Conservation (phyloP, 2,888 invertebrate genomes). For the Zaprionus lineosus region DNA sequence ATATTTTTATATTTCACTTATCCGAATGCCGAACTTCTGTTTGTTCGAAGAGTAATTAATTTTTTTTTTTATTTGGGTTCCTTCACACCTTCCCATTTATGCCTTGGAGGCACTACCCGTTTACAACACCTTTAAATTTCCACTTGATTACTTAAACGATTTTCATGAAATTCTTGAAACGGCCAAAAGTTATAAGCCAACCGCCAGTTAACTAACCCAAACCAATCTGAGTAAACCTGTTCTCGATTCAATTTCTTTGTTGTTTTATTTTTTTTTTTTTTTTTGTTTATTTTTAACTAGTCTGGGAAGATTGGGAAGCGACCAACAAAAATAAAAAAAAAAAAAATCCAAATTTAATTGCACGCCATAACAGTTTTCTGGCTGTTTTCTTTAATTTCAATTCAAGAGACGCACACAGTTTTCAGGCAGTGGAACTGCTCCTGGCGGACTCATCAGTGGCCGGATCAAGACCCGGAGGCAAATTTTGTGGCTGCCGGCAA, state of each 20-base stretch:
- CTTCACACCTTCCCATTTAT: too few relatives aligned
- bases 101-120: too few relatives aligned
- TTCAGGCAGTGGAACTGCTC: slow-evolving; percentile 10
- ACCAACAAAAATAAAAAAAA: neutral
- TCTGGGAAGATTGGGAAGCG: slow-evolving; percentile 12
- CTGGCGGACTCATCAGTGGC: slow-evolving; percentile 31
- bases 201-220: neutral
- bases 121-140: too few relatives aligned
- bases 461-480: slow-evolving; percentile 8
- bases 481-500: slow-evolving; percentile 34
- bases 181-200: too few relatives aligned
- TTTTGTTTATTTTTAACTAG: slow-evolving; percentile 25
- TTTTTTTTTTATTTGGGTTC: too few relatives aligned
- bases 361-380: slow-evolving; percentile 64
- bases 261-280: too few relatives aligned
- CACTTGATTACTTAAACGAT: too few relatives aligned
- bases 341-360: slow-evolving; percentile 52
- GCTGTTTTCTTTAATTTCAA: slow-evolving; percentile 69
- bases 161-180: too few relatives aligned
- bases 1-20: too few relatives aligned
- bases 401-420: slow-evolving; percentile 40
- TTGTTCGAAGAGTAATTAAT: too few relatives aligned
- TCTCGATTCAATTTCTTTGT: neutral
- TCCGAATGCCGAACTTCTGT: too few relatives aligned
- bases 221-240: neutral